Evolutionary conservation across 2,113 vertebrate species (phyloP).

Genomic region (Oryzias woworae): DNA sequence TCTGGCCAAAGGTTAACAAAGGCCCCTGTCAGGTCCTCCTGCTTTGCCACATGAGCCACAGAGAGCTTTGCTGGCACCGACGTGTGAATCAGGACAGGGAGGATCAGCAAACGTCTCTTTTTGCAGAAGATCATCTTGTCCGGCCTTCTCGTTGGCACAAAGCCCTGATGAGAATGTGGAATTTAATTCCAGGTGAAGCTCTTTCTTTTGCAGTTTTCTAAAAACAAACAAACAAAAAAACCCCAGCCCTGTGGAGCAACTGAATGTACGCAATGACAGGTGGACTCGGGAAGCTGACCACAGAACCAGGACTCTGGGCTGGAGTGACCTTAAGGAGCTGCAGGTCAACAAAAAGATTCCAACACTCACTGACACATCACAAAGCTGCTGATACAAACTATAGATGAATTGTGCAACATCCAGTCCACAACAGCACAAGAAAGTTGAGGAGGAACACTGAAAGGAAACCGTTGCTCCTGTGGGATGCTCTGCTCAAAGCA

Average conservation of each 20-base stretch:
- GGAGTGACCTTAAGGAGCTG: background rate
- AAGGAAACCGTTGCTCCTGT: background rate
- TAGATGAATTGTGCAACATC: slow-evolving; percentile 68
- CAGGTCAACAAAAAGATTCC: slow-evolving; percentile 20
- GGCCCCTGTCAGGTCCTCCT: slow-evolving; percentile 70
- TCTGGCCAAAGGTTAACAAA: slow-evolving; percentile 73
- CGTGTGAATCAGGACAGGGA: slow-evolving; percentile 39
- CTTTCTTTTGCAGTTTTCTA: slow-evolving; percentile 53
- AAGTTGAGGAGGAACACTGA: slow-evolving; percentile 46
- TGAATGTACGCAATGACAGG: slow-evolving; percentile 48
- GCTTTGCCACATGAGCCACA: slow-evolving; percentile 58
- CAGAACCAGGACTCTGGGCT: slow-evolving; percentile 40
- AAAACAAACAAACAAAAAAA: slow-evolving; percentile 15
- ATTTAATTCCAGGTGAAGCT: slow-evolving; percentile 65
- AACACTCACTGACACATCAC: slow-evolving; percentile 49
- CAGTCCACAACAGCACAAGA: slow-evolving; percentile 68
- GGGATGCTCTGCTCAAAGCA: slow-evolving; percentile 37
- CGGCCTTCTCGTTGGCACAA: slow-evolving; percentile 57
- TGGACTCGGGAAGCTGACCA: slow-evolving; percentile 35
- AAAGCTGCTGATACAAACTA: slow-evolving; percentile 59
- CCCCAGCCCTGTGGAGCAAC: slow-evolving; percentile 30
- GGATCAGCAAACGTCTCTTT: slow-evolving; percentile 69
- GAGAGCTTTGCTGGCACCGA: slow-evolving; percentile 66
- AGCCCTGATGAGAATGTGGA: slow-evolving; percentile 55
- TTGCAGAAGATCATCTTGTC: slow-evolving; percentile 75